Evolutionary conservation across 1,140 invertebrate species (phyloP).

Genomic region (Holcopasites calliopsidis): DNA sequence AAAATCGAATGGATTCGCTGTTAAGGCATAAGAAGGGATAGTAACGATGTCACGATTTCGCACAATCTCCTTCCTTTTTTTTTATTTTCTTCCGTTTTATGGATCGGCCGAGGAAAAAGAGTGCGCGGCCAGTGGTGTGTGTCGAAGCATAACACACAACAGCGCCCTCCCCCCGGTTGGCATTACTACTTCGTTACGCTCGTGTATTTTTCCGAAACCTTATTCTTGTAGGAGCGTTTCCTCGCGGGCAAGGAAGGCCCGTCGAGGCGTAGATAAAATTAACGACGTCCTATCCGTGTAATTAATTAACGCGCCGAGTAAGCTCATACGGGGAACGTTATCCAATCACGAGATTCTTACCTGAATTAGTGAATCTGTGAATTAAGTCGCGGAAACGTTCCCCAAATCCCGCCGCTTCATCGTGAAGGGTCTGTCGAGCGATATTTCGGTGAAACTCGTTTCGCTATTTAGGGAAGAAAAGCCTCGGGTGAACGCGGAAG

Average conservation of each 20-base stretch:
- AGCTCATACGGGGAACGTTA: slow-evolving; percentile 14
- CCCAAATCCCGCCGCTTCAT: background rate
- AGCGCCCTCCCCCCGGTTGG: slow-evolving; percentile 61
- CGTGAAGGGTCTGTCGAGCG: background rate
- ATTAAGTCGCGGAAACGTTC: background rate
- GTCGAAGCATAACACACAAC: slow-evolving; percentile 73
- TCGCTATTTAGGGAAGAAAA: background rate
- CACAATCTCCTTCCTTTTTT: slow-evolving; percentile 61
- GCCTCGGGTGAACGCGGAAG: slow-evolving; percentile 11
- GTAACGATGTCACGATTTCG: slow-evolving; percentile 74
- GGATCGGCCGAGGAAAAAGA: slow-evolving; percentile 68
- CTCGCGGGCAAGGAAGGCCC: slow-evolving; percentile 41
- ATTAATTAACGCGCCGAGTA: slow-evolving; percentile 38
- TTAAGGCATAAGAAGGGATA: slow-evolving; percentile 36
- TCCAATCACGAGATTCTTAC: slow-evolving; percentile 12
- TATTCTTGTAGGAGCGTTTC: slow-evolving; percentile 27
- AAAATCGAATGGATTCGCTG: slow-evolving; percentile 2
- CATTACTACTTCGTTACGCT: slow-evolving; percentile 75
- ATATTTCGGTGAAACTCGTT: slow-evolving; percentile 34
- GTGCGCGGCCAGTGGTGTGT: slow-evolving; percentile 71
- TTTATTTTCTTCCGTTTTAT: slow-evolving; percentile 40
- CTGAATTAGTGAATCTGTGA: background rate
- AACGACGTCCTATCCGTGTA: slow-evolving; percentile 40
- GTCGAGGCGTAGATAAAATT: slow-evolving; percentile 36
- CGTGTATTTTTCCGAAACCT: slow-evolving; percentile 69